Conservation (phyloP, 1,140 invertebrate genomes). For the Macrobrachium nipponense region DNA sequence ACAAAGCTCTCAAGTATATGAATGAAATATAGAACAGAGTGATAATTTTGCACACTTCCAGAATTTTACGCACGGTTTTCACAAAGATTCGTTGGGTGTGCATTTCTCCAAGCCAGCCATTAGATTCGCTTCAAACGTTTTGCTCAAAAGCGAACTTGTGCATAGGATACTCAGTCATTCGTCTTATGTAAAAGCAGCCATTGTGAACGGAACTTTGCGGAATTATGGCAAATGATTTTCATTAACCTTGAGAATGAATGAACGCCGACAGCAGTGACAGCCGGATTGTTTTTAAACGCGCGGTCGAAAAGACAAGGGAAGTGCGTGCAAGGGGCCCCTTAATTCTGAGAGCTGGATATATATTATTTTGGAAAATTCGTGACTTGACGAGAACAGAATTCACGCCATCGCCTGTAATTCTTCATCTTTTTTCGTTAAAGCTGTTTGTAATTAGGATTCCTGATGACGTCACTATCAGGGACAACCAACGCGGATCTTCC, state of each 20-base stretch:
- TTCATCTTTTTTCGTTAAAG: conserved; percentile 12
- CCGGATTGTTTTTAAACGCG: background rate
- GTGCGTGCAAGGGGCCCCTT: conserved; percentile 48
- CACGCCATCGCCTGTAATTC: conserved; percentile 44
- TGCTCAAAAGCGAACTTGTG: too few relatives aligned
- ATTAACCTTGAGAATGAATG: conserved; percentile 26
- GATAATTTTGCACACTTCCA: conserved; percentile 36
- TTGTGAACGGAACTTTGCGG: background rate
- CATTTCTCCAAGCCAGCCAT: background rate
- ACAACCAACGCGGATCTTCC: too few relatives aligned
- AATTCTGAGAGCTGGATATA: conserved; percentile 50
- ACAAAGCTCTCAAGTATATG: conserved; percentile 49
- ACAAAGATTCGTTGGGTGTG: background rate
- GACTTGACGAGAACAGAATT: conserved; percentile 37
- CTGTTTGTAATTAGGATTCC: background rate
- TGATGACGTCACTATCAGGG: too few relatives aligned
- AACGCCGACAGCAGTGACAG: conserved; percentile 14
- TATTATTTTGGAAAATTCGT: conserved; percentile 53
- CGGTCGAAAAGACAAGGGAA: conserved; percentile 42
- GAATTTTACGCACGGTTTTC: background rate
- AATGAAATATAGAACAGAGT: conserved; percentile 56
- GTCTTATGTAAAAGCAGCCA: too few relatives aligned
- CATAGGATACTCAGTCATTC: too few relatives aligned
- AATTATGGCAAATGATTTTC: background rate
- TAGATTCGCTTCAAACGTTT: too few relatives aligned